Conservation (phyloP, 2,113 vertebrate genomes). For the Athene cunicularia region DNA sequence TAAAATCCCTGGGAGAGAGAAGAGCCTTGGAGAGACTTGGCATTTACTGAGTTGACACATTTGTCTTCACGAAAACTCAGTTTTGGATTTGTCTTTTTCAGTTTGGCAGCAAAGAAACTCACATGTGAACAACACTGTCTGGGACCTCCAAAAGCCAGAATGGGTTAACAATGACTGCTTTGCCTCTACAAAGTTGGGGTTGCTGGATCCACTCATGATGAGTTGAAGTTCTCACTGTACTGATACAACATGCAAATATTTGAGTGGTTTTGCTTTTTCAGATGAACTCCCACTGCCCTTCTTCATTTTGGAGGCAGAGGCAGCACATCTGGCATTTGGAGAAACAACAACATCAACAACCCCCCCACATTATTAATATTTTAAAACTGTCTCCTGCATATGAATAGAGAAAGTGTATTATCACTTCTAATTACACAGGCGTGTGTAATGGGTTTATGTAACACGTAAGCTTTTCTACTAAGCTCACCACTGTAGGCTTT, state of each 20-base stretch:
- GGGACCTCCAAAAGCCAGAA: neutral
- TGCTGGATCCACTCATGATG: conserved; percentile 5
- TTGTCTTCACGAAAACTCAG: conserved; percentile 30
- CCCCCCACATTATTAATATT: conserved; percentile 40
- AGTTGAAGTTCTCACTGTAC: conserved; percentile 47
- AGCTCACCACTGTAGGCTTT: neutral
- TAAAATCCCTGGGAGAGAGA: neutral
- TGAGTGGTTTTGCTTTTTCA: conserved; percentile 55
- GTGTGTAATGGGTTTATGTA: conserved; percentile 18
- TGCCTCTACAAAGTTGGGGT: neutral
- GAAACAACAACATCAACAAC: conserved; percentile 2
- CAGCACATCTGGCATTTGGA: conserved; percentile 48
- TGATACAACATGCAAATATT: conserved; percentile 73
- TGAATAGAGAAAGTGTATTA: conserved; percentile 43
- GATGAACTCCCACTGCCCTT: conserved; percentile 41
- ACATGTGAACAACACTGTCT: neutral
- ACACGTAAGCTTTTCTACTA: neutral
- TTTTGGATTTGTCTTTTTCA: conserved; percentile 33
- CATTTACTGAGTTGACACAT: conserved; percentile 7
- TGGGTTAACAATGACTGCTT: neutral
- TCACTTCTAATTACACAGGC: conserved; percentile 29
- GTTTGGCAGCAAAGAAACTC: conserved; percentile 13
- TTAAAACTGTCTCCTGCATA: conserved; percentile 54
- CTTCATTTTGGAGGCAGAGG: conserved; percentile 36
- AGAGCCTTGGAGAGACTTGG: conserved; percentile 19